Evolutionary conservation across 1,140 invertebrate species (phyloP), one percentile per base, ranked within the genome.

Genomic region (Eubasilissa regina): DNA sequence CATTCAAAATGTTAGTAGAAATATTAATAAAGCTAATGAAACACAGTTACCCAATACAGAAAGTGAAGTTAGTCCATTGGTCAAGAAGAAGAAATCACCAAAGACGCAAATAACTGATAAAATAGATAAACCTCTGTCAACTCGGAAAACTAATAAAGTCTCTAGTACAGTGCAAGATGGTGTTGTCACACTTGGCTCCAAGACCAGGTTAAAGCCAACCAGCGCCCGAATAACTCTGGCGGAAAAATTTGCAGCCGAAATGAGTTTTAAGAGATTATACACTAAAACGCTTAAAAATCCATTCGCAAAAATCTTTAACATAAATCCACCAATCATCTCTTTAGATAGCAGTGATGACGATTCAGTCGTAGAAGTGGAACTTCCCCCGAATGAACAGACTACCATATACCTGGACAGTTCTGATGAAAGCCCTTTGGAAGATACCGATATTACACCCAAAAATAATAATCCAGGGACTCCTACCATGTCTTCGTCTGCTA

Each of bases 331-430:
- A 19, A 11, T 74, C 68, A 80, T 82, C 47, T 56, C 43, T 44
- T 43, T 83, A 25, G 74, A 81, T 0, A 77, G 64, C 51, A 79
- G 77, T 84, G 89, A 89, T 70, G 87, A 88, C 85, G 89, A 89
- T 80, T 79, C 78, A 21, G 87, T 89, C 17, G 83, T 89, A 78
- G 89, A 89, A 83, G 85, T 89, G 12, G 85, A 83, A 43, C 79
- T 89, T 47, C 87, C 87, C 53, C 79, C 86, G 51, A 86, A 87
- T 47, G 85, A 86, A 51, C 87, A 87, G 81, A 86, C 87, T 3
- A 77, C 87, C 8, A 89, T 89, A 15, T 88, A 86, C 45, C 87
- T 89, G 74, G 88, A 89, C 68, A 89, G 88, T 82, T 89, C 89
- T 35, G 89, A 89, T 77, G 87, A 89, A 75, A 79, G 84, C 66